A percentile compares a stretch with the other conserved stretches of the same genome.
Conservation (phyloP, 2,113 vertebrate genomes). For the Columba janthina region DNA sequence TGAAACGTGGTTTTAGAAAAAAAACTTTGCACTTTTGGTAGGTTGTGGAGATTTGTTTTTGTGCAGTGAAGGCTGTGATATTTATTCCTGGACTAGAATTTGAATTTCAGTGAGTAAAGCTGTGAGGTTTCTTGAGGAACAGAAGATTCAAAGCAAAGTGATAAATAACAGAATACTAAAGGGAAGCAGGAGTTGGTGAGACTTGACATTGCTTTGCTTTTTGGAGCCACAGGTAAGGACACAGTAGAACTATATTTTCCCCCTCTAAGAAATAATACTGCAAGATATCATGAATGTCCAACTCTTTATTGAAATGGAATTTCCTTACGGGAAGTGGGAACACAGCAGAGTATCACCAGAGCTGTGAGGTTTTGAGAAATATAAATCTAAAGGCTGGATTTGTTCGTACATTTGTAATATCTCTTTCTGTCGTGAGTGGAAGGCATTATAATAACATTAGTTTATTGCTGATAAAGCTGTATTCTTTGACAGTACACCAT, state of each 20-base stretch:
- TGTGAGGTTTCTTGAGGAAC: neutral
- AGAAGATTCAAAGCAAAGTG: neutral
- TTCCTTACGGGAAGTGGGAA: neutral
- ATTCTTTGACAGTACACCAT: neutral
- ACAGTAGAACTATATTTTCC: neutral
- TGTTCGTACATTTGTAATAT: neutral
- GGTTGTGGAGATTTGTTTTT: neutral
- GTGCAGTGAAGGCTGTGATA: neutral
- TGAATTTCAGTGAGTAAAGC: neutral
- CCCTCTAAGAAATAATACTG: neutral
- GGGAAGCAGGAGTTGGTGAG: neutral
- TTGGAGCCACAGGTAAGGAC: neutral
- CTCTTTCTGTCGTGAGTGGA: neutral
- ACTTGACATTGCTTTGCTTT: neutral
- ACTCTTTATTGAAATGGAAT: neutral
- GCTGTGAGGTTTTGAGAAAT: neutral
- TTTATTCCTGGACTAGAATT: neutral
- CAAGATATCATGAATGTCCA: neutral
- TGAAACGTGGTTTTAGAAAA: neutral
- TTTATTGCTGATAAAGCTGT: neutral
- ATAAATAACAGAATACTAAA: neutral
- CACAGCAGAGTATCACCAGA: neutral
- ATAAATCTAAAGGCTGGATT: neutral
- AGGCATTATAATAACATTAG: neutral
- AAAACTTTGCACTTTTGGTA: neutral